Evolutionary conservation across 2,888 invertebrate species (phyloP).

Genomic region (Eristalinus aeneus): DNA sequence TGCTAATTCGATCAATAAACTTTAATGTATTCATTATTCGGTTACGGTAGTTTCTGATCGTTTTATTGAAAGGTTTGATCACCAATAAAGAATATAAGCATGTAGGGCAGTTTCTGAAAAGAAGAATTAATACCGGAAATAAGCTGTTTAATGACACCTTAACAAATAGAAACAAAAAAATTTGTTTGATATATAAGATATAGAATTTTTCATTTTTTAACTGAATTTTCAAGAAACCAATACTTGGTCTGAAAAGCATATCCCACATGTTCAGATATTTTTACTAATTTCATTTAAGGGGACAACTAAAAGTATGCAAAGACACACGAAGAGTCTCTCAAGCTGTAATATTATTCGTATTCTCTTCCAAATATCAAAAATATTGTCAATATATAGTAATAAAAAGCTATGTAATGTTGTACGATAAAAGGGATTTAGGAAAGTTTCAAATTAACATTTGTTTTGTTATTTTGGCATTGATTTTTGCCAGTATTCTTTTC

Average conservation of each 20-base stretch:
- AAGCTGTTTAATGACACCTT: neutral
- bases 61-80: neutral
- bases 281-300: neutral
- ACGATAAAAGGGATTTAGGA: too few species aligned
- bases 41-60: neutral
- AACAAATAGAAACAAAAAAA: neutral
- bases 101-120: neutral
- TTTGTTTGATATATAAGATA: neutral
- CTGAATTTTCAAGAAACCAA: neutral
- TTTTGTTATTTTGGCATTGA: too few species aligned
- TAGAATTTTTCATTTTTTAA: neutral
- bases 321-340: neutral
- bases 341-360: neutral
- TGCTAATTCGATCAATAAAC: neutral
- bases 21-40: neutral
- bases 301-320: neutral
- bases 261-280: neutral
- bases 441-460: too few species aligned
- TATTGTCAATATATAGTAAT: too few species aligned
- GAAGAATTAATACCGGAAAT: neutral
- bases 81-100: neutral
- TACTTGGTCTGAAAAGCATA: neutral
- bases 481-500: too few species aligned
- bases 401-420: too few species aligned
- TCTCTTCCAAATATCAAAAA: too few species aligned